Conservation (phyloP, 2,113 vertebrate species). For the Myiozetetes cayanensis region DNA sequence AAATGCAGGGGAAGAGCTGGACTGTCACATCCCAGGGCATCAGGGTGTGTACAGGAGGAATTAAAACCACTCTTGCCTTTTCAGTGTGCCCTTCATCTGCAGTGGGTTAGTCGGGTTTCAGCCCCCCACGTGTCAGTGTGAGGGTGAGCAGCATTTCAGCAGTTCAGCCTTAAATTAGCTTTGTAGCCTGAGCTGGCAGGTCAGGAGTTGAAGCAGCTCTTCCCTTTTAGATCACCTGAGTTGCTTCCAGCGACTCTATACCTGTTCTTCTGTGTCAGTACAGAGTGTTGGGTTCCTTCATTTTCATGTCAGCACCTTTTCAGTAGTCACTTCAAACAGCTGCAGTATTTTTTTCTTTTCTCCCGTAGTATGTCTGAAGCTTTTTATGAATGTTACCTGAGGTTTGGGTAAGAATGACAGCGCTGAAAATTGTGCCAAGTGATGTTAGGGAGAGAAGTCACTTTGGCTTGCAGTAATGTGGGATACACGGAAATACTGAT, state of each 20-base stretch:
- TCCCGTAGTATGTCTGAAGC: not conserved
- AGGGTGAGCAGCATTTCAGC: not conserved
- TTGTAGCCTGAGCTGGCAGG: not conserved
- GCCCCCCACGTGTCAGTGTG: accelerated
- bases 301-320: not conserved
- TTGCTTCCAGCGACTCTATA: not conserved
- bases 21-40: not conserved
- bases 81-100: not conserved
- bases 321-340: not conserved
- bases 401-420: not conserved
- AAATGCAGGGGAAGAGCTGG: not conserved
- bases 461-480: not conserved
- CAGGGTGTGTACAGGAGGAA: not conserved
- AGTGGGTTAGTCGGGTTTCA: not conserved
- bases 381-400: not conserved
- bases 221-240: not conserved
- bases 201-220: not conserved
- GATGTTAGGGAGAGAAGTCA: not conserved
- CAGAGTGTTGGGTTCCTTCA: not conserved
- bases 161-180: not conserved
- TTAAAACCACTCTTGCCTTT: not conserved
- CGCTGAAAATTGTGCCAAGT: not conserved
- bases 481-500: not conserved
- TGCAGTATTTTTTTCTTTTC: not conserved
- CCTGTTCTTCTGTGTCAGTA: not conserved